Evolutionary conservation across 2,888 invertebrate species (phyloP), one percentile per base, ranked within the genome.

Genomic region (Tanypteryx hageni): DNA sequence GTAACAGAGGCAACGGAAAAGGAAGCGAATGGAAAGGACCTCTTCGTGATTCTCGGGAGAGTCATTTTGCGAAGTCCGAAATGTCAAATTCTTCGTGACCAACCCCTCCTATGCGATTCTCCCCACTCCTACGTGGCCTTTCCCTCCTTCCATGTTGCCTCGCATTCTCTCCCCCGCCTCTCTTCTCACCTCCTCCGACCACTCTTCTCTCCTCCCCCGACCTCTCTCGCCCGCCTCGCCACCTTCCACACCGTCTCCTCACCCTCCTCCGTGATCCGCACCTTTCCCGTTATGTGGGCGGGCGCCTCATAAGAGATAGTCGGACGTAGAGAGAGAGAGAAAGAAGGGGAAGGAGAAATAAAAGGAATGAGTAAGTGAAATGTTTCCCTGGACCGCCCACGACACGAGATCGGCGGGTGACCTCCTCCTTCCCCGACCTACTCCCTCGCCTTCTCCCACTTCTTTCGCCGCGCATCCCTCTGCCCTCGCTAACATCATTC

Each of bases 201-300:
- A n/a, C n/a, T n/a, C n/a, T n/a, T 18, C 10, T 44, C 14, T 31
- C 31, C n/a, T 27, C 13, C 58, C 10, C 84, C n/a, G 9, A 58
- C 85, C 14, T 58, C 58, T 27, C 85, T 85, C 85, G 16, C 44
- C 44, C 44, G 44, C 44, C 44, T 44, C 44, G 44, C 85, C 58
- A 59, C 85, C n/a, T 85, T 22, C 86, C 61, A 31, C 14, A 22
- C 31, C 31, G 44, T 44, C 4, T 76, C 76, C 27, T 76, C 14
- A n/a, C n/a, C 59, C 59, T 59, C 86, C 44, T n/a, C n/a, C n/a
- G 18, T 44, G 61, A 64, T 89, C 64, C 89, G n/a, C 64, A 89
- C 89, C 61, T 89, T 89, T 89, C 89, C 89, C 89, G 89, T 89
- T 89, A 89, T 68, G 64, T 89, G 68, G 89, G 89, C 86, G 86